phyloP scores from a whole-genome alignment of 1,140 invertebrate species.

The Saccostrea cuccullata region DNA sequence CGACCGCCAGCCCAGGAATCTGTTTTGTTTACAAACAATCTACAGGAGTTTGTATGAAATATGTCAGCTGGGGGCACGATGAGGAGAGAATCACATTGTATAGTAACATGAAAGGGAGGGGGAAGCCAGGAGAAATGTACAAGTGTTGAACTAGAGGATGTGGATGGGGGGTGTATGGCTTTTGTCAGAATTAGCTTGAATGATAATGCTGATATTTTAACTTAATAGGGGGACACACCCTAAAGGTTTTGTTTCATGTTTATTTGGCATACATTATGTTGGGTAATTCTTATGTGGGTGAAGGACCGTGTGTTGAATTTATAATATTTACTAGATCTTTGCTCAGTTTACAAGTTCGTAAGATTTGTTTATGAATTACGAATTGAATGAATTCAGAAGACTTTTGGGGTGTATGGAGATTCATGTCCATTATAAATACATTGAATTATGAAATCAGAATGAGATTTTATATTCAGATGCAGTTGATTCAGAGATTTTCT shows the following conservation, averaged over 20 bases:
- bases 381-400: too few species aligned
- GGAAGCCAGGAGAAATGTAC: not conserved
- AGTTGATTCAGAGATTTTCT: too few species aligned
- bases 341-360: too few species aligned
- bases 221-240: not conserved
- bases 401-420: too few species aligned
- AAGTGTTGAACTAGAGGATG: not conserved
- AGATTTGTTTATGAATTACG: too few species aligned
- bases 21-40: conserved; percentile 27
- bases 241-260: not conserved
- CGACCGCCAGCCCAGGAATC: not conserved
- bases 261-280: not conserved
- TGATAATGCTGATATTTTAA: not conserved
- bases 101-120: not conserved
- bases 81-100: not conserved
- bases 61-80: not conserved
- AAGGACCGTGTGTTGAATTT: not conserved
- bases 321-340: not conserved
- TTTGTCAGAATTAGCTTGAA: not conserved
- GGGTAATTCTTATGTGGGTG: not conserved
- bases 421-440: too few species aligned
- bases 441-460: too few species aligned
- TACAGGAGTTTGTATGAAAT: not conserved
- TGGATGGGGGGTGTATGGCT: not conserved
- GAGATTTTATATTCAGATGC: too few species aligned